Evolutionary conservation across 2,113 vertebrate species (phyloP), one percentile per base, ranked within the genome.

Genomic region (Lucifuga dentata): DNA sequence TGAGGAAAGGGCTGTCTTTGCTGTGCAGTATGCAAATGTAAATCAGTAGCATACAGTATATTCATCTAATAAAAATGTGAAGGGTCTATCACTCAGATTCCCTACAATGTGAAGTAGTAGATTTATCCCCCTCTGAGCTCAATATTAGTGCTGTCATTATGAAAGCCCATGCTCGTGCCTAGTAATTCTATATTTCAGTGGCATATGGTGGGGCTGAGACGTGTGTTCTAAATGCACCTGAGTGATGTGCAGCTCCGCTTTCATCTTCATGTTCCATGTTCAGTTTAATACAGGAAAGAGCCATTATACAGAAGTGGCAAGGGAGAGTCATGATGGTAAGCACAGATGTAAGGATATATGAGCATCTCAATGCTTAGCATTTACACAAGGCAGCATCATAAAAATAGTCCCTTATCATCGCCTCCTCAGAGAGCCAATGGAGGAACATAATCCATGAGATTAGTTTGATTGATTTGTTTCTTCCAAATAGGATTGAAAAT

Each of bases 391-490:
- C 61, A 55, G 51, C 62, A 50, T 45, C 21, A 80, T 65, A 70
- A 72, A 76, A 57, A 56, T 68, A 65, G 80, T 80, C 51, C 78
- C 57, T 71, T 75, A 76, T 81, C 48, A 69, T 32, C n/a, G 16
- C 45, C 26, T 41, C 62, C 59, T 71, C 46, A 32, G 44, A 73
- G 53, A 76, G 20, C 40, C 73, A 83, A 73, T 73, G 43, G 72
- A 32, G 33, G 35, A 65, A 67, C 56, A 59, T 72, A 81, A 80
- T 83, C 56, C 65, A 36, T 16, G 32, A 68, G 59, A 90, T 83
- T 75, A 70, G 64, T 55, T 33, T 76, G 78, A 80, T 78, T 88
- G 62, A 86, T 80, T 83, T 72, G 44, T 81, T 80, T 75, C 51
- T 63, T 73, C 20, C 21, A 51, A 43, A 53, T 41, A 33, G 15